A percentile compares a stretch with the other conserved stretches of the same genome.
Evolutionary conservation across 2,888 invertebrate genomes (phyloP).

Genomic region (Athalia cordata): DNA sequence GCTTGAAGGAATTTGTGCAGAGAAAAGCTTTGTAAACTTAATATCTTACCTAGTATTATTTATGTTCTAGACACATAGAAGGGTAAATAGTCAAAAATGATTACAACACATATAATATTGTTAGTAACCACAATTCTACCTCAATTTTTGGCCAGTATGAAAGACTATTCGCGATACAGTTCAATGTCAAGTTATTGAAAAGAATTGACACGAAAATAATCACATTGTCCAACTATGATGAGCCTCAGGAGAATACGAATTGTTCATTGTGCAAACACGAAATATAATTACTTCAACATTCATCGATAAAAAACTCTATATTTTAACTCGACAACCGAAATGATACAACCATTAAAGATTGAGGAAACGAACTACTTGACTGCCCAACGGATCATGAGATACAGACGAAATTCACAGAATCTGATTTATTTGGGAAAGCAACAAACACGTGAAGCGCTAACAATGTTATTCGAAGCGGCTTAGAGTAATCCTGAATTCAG

Average conservation of each 20-base stretch:
- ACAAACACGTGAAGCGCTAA: neutral
- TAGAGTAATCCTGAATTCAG: neutral
- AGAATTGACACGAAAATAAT: neutral
- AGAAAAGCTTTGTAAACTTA: neutral
- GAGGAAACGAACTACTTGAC: too few species aligned
- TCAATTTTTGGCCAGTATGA: neutral
- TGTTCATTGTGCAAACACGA: too few species aligned
- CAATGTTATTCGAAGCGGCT: neutral
- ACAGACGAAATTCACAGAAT: too few species aligned
- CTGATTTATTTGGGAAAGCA: neutral
- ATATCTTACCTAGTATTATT: slow-evolving; percentile 38
- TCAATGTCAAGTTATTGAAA: neutral
- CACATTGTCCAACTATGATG: neutral
- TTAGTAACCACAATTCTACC: too few species aligned
- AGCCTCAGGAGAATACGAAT: too few species aligned
- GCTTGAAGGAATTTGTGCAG: slow-evolving; percentile 10
- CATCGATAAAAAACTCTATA: too few species aligned
- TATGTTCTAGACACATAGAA: slow-evolving; percentile 33
- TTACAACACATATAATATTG: slow-evolving; percentile 30
- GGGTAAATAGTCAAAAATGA: slow-evolving; percentile 23
- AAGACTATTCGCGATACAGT: neutral
- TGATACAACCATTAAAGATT: too few species aligned
- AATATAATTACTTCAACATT: too few species aligned
- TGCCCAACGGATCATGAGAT: too few species aligned
- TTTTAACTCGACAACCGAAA: too few species aligned